phyloP scores from a whole-genome alignment of 2,113 vertebrate genomes.

The Pterophyllum scalare region DNA sequence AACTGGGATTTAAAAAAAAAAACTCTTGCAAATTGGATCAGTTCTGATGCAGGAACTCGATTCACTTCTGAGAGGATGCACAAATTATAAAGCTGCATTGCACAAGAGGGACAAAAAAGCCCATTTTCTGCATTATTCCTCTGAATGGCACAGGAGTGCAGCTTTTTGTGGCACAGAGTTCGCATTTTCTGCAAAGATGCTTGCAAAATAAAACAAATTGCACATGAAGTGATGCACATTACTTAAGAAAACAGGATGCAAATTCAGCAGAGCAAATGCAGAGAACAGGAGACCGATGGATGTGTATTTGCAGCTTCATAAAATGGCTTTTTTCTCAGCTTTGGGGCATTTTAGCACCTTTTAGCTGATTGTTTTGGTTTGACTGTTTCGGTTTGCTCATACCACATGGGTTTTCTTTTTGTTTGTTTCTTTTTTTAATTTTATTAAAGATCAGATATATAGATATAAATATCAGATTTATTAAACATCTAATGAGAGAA shows the following conservation, averaged over 20 bases:
- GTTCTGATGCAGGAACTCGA: slow-evolving; percentile 32
- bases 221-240: neutral
- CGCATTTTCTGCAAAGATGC: neutral
- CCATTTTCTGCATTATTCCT: neutral
- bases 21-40: slow-evolving; percentile 36
- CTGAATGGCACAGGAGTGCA: slow-evolving; percentile 2
- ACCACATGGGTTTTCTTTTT: neutral
- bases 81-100: slow-evolving; percentile 5
- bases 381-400: neutral
- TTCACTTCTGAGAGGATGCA: neutral
- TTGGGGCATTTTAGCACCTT: neutral
- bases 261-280: neutral
- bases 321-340: neutral
- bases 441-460: no score
- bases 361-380: neutral
- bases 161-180: neutral
- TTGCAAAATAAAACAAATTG: neutral
- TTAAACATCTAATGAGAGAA: no score
- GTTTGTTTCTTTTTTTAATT: neutral
- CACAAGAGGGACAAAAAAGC: slow-evolving; percentile 6
- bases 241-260: neutral
- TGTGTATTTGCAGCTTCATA: neutral
- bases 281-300: neutral
- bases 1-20: slow-evolving; percentile 9
- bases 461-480: no score